Base-by-base conservation (phyloP, 2,113 vertebrate genomes). In the Muntiacus muntjak region DNA sequence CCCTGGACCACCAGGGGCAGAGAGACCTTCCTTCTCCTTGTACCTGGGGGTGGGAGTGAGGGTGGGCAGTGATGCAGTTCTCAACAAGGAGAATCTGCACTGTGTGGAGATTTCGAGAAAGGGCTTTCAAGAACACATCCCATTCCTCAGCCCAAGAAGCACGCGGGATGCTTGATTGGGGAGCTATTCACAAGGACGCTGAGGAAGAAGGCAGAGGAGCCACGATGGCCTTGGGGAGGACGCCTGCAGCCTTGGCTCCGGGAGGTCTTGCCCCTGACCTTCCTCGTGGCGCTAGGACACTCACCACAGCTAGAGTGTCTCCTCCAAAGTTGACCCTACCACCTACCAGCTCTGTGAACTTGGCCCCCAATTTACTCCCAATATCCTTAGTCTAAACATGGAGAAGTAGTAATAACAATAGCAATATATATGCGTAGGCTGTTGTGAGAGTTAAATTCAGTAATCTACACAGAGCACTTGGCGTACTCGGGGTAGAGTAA, bases 401-500 rank as follows among this genome's bases (percentile, higher is more conserved):
- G 23, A 45, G 40, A 30, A 30, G 43, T 3, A n/a, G 28, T 36
- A 52, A 50, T 30, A 52, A 50, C 40, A 50, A 17, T 3, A 28
- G 14, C 30, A 15, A 62, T 33, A 16, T 26, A 10, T 26, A 57
- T 16, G 8, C 78, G 16, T 7, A 36, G 26, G 23, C 40, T 62
- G 30, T 26, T 7, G 55, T 19, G n/a, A 81, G 55, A 26, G 3
- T 33, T 26, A 78, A 58, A 36, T 5, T 28, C 21, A 11, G 16
- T 14, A 7, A 23, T 9, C 55, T 2, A 60, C 9, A 10, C 33
- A 36, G 30, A n/a, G 21, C 19, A 19, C 74, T 19, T 10, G n/a
- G 52, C 7, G 33, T 36, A 9, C 33, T 28, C 1, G 0, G 21
- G 17, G 5, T 6, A 23, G 10, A 64, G 15, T 14, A 11, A 30